A percentile compares a stretch with the other conserved stretches of the same genome.
phyloP scores from a whole-genome alignment of 1,140 invertebrate genomes.

The Vanessa atalanta region DNA sequence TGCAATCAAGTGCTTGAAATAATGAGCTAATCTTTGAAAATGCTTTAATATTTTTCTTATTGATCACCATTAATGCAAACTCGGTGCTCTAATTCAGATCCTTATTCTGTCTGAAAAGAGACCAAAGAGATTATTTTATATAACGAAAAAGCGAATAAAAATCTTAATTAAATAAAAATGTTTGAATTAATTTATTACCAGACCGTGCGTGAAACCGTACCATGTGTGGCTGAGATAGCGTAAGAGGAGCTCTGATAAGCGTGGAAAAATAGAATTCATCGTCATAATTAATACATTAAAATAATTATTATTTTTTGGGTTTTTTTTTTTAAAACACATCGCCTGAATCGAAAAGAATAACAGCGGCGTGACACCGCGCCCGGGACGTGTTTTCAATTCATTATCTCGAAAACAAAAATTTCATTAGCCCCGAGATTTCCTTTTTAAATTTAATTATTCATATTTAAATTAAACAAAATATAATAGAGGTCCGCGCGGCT shows the following conservation, averaged over 20 bases:
- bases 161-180: constrained; percentile 39
- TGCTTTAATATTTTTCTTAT: neutral
- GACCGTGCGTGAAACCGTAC: constrained; percentile 29
- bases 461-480: constrained; percentile 81
- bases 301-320: constrained; percentile 59
- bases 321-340: constrained; percentile 56
- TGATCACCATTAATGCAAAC: neutral
- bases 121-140: constrained; percentile 1
- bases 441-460: constrained; percentile 81
- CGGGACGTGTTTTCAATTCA: constrained; percentile 79
- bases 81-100: neutral
- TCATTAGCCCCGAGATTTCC: constrained; percentile 78
- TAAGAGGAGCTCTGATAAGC: constrained; percentile 60
- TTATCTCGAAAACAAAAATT: constrained; percentile 81
- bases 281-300: constrained; percentile 75
- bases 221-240: constrained; percentile 50
- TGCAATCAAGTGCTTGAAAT: too few relatives aligned
- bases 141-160: constrained; percentile 22
- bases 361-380: constrained; percentile 57
- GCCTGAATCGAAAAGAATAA: constrained; percentile 77
- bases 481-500: constrained; percentile 72
- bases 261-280: constrained; percentile 67
- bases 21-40: too few relatives aligned
- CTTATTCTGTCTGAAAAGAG: neutral
- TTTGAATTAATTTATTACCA: constrained; percentile 34